A percentile compares a stretch with the other conserved stretches of the same genome.
Evolutionary conservation across 2,888 invertebrate genomes (phyloP).

Genomic region (Eupithecia dodoneata): DNA sequence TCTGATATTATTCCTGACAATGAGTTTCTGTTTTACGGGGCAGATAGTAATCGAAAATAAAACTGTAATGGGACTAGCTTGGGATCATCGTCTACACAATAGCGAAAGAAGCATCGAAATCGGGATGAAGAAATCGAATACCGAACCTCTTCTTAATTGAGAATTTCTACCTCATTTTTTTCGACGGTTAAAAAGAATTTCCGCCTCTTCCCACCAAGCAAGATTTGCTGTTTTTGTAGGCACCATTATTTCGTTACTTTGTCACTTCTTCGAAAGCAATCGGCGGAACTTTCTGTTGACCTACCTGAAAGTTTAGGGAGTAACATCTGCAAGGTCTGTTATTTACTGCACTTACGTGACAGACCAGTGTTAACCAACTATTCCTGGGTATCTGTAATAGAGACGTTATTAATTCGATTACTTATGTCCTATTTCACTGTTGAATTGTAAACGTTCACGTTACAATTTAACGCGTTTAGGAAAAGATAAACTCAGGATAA

Average conservation of each 20-base stretch:
- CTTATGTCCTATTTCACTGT: not conserved
- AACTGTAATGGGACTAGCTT: not conserved
- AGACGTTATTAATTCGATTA: not conserved
- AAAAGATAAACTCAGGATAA: too few species aligned
- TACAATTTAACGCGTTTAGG: too few species aligned
- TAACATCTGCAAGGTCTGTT: conserved; percentile 9
- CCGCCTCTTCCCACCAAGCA: not conserved
- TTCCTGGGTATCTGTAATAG: not conserved
- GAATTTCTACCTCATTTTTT: not conserved
- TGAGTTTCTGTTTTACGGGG: not conserved
- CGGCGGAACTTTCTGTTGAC: conserved; percentile 3
- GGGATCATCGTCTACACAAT: not conserved
- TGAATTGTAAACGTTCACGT: too few species aligned
- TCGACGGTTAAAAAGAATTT: conserved; percentile 1
- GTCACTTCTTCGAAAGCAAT: conserved; percentile 10
- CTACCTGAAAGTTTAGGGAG: conserved; percentile 18
- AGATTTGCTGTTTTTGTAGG: conserved; percentile 8
- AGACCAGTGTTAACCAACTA: conserved; percentile 1
- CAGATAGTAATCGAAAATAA: not conserved
- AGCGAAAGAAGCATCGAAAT: not conserved
- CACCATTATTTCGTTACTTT: conserved; percentile 10
- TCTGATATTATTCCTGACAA: too few species aligned
- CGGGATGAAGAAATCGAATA: not conserved
- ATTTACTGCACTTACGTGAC: conserved; percentile 17
- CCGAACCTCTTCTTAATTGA: not conserved